Evolutionary conservation across 1,140 invertebrate genomes (phyloP).

Genomic region (Eueides isabella): DNA sequence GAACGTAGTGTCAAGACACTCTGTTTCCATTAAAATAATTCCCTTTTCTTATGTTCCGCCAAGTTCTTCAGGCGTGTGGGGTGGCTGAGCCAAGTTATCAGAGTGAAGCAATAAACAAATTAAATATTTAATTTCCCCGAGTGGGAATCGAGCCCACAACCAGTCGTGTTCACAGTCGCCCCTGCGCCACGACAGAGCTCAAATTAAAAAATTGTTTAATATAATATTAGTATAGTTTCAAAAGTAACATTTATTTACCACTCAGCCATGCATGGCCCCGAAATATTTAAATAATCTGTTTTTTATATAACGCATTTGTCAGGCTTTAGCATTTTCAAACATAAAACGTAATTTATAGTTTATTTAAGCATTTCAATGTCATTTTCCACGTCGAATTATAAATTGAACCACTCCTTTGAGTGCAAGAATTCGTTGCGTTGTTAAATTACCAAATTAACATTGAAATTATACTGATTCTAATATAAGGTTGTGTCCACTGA

Average conservation of each 20-base stretch:
- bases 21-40: no score
- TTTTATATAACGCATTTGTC: conserved; percentile 1
- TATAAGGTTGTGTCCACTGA: conserved; percentile 5
- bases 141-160: no score
- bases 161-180: no score
- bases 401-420: conserved; percentile 28
- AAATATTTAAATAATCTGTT: background rate
- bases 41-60: no score
- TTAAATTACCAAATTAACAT: conserved; percentile 34
- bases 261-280: background rate
- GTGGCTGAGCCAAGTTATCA: no score
- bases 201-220: no score
- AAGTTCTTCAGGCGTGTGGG: no score
- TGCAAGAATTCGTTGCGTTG: conserved; percentile 28
- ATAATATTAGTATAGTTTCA: no score
- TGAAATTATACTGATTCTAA: conserved; percentile 21
- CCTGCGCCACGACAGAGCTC: no score
- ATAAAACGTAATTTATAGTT: conserved; percentile 22
- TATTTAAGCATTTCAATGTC: conserved; percentile 20
- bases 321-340: background rate
- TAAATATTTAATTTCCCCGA: no score
- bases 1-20: no score
- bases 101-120: no score
- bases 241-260: background rate
- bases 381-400: conserved; percentile 14